phyloP scores from a whole-genome alignment of 2,113 vertebrate genomes.

The Tragelaphus strepsiceros region DNA sequence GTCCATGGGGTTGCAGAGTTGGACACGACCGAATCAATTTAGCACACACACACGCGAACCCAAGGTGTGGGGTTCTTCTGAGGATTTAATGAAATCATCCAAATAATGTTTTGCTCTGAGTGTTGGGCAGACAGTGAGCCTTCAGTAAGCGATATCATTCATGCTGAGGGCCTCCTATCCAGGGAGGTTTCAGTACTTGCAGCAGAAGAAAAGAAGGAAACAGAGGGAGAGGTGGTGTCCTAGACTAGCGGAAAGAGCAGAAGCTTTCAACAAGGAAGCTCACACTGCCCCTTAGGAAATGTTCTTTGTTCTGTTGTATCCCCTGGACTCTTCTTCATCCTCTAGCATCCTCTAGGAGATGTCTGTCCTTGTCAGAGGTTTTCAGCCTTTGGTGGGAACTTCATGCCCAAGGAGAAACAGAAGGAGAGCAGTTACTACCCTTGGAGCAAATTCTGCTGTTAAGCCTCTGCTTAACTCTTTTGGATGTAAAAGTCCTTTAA shows the following conservation, averaged over 20 bases:
- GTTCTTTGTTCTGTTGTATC: fast-evolving
- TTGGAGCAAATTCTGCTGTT: background rate
- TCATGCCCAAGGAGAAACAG: background rate
- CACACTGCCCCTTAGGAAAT: fast-evolving
- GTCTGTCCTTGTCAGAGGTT: fast-evolving
- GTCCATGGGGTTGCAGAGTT: background rate
- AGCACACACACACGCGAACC: background rate
- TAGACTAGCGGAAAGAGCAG: fast-evolving
- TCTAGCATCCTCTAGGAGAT: background rate
- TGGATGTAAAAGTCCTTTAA: background rate
- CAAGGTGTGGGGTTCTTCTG: fast-evolving
- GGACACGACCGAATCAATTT: background rate
- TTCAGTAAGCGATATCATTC: fast-evolving
- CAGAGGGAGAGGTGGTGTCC: fast-evolving
- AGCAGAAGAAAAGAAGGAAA: fast-evolving
- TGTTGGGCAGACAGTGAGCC: fast-evolving
- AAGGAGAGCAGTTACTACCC: background rate
- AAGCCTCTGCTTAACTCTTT: background rate
- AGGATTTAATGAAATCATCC: too few species aligned
- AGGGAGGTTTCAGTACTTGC: fast-evolving
- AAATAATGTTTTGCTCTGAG: background rate
- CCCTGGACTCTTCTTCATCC: fast-evolving
- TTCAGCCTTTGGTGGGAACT: too few species aligned
- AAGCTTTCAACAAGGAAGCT: fast-evolving
- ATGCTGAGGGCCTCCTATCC: fast-evolving